Evolutionary conservation across 2,797 vertebrate species (phyloP), one percentile per base, ranked within the genome.

Genomic region (Muscicapa striata): DNA sequence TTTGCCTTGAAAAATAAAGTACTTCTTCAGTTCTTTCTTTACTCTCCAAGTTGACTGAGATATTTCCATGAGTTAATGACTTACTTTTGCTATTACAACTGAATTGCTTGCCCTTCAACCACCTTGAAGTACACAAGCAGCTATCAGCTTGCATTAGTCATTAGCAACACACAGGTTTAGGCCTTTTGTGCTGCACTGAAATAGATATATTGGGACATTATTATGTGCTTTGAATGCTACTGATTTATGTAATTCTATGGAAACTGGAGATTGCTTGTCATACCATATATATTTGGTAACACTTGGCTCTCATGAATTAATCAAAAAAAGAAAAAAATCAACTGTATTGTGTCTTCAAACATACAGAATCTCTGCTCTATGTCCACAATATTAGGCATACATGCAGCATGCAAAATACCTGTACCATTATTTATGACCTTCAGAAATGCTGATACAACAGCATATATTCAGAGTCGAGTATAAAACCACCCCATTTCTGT

Each of bases 51-150:
- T 87, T 87, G 66, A n/a, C 19, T 40, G 30, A 68, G 40, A 55
- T 41, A 49, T 77, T 84, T 85, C 62, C 69, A 61, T 40, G 58
- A 81, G 94, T 85, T 95, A 96, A 95, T 92, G 62, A 93, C 94
- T 94, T 91, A 91, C 78, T 78, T 93, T 75, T 94, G 46, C 55
- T 72, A 23, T 81, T 90, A 78, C 30, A 57, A 66, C 34, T 40
- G 54, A 92, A 78, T 78, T 91, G 52, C 34, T 92, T 91, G 66
- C 69, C 89, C 91, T 95, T 95, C 84, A 89, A 89, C 26, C 32
- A 75, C 91, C 76, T 89, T 93, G 76, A 91, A 85, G 51, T 58
- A 52, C 34, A 89, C 69, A 91, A 93, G 52, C 36, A 95, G 34
- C 36, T 76, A 66, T 86, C 84, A 88, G 34, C 17, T 57, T 90